Base-by-base conservation (phyloP, 2,888 invertebrate genomes). In the Lochmaea capreae region DNA sequence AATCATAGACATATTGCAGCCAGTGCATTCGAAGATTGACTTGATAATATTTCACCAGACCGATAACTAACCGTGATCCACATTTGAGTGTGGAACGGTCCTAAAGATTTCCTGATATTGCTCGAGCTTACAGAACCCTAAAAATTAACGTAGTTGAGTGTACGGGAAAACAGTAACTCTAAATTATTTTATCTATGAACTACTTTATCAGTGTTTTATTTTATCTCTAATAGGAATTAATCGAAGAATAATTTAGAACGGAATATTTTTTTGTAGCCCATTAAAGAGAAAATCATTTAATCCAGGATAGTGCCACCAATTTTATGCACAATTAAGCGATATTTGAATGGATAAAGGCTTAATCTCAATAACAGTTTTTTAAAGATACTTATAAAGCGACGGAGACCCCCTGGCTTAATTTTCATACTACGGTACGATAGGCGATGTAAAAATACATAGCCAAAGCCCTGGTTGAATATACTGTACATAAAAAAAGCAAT, bases 321-420 rank as follows among this genome's bases (percentile, higher is more conserved):
- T 59, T 59, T 33, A 59, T 59, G 59, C 59, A 59, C 59, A 14
- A 59, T 59, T 33, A 59, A 59, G 14, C 33, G 14, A 16, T 59
- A 26, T 33, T 59, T 26, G 5, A 33, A 33, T 14, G 33, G 59
- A 14, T 59, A 33, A 14, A 11, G 57, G 59, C 11, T 26, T 3
- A 59, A 14, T 33, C 59, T 12, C 33, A 9, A 33, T 26, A 54
- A 59, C n/a, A 14, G 33, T 59, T 59, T 59, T 59, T 26, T 33
- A 59, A 59, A 26, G n/a, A 59, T 26, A 58, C 22, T 58, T 26
- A 58, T 22, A 58, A 58, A 58, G 11, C 26, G 18, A n/a, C 33
- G 3, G 33, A 16, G 8, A 9, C 59, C 26, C 59, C 33, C 59
- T 33, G 14, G 12, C 11, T 59, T 12, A 26, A 33, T 59, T 59